Percentiles rank a stretch among this genome's conserved stretches.
phyloP scores from a whole-genome alignment of 2,888 invertebrate genomes.

The Thecocarcelia acutangulata region DNA sequence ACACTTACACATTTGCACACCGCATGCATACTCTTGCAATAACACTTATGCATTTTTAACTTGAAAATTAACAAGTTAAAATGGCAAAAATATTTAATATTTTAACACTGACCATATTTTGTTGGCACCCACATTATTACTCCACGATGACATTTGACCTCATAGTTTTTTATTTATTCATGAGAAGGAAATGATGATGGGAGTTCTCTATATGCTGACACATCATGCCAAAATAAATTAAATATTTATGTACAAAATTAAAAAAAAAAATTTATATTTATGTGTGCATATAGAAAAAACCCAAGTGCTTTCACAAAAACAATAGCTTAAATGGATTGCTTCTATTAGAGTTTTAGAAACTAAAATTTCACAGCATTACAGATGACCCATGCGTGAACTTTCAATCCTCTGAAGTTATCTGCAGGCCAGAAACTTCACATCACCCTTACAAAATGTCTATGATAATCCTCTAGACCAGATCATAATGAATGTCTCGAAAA shows the following conservation, averaged over 20 bases:
- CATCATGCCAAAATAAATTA: conserved; percentile 50
- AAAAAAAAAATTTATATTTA: too few species aligned
- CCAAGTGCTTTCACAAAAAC: too few species aligned
- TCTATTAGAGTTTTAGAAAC: too few species aligned
- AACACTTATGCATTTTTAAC: conserved; percentile 75
- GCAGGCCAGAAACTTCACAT: too few species aligned
- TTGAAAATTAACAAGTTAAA: conserved; percentile 76
- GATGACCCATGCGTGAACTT: too few species aligned
- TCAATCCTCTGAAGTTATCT: too few species aligned
- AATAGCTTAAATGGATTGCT: too few species aligned
- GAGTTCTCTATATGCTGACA: conserved; percentile 31
- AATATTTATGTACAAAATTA: conserved; percentile 44
- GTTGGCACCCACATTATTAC: conserved; percentile 47
- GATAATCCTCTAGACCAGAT: too few species aligned
- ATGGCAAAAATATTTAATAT: conserved; percentile 56
- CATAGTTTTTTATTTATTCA: conserved; percentile 7
- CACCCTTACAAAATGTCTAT: too few species aligned
- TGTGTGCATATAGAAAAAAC: too few species aligned
- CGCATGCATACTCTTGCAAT: background rate
- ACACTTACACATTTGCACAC: conserved; percentile 12
- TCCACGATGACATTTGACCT: background rate
- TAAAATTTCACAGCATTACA: too few species aligned
- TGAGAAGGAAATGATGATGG: conserved; percentile 46
- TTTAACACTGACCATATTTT: conserved; percentile 54
- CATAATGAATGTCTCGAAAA: too few species aligned